Conservation (phyloP, 2,113 vertebrate genomes). For the Donacobius atricapilla region DNA sequence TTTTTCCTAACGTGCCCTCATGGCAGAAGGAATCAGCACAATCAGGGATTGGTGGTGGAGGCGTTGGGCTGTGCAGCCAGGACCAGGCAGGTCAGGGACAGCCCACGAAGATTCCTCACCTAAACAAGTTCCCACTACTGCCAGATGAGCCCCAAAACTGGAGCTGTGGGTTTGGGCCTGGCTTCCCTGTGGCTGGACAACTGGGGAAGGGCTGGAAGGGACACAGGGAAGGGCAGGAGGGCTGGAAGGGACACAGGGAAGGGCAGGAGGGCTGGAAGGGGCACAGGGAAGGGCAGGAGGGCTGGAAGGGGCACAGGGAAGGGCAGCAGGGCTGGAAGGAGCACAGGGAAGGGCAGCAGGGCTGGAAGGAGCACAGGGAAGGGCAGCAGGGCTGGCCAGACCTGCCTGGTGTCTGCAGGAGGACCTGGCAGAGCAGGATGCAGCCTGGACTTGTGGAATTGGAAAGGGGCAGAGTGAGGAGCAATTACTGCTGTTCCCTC, state of each 20-base stretch:
- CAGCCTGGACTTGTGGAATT: background rate
- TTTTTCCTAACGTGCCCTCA: background rate
- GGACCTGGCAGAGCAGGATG: background rate
- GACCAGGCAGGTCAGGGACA: background rate
- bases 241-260: background rate
- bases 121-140: background rate
- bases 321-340: background rate
- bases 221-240: background rate
- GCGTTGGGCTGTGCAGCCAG: background rate
- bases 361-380: background rate
- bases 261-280: background rate
- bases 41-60: background rate
- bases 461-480: background rate
- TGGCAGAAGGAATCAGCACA: background rate
- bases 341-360: background rate
- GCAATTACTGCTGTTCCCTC: slow-evolving; percentile 33
- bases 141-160: background rate
- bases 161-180: background rate
- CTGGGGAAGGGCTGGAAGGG: background rate
- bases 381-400: background rate
- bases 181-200: background rate
- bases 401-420: background rate
- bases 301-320: background rate
- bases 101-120: background rate
- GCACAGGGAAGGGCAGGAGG: background rate